phyloP scores from a whole-genome alignment of 2,113 vertebrate species.

The Syrmaticus mikado region DNA sequence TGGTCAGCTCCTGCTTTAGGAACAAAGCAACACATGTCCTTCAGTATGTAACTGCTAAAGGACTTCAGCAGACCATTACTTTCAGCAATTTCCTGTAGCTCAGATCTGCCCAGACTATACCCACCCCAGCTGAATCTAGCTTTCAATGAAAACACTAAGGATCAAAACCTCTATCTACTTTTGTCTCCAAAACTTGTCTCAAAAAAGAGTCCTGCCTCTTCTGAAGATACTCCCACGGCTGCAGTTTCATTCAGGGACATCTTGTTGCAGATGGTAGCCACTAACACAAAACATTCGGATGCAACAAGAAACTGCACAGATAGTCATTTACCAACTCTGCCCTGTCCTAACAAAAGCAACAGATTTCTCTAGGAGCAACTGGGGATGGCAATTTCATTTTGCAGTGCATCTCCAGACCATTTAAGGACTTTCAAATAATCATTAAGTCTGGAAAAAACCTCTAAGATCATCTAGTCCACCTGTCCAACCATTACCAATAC shows the following conservation, averaged over 20 bases:
- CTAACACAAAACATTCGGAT: background rate
- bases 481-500: too few species aligned
- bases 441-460: too few species aligned
- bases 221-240: background rate
- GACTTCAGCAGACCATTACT: background rate
- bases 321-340: background rate
- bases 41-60: background rate
- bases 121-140: fast-evolving
- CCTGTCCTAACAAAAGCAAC: background rate
- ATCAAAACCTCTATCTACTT: background rate
- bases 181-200: background rate
- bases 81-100: background rate
- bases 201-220: background rate
- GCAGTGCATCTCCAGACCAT: background rate
- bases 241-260: background rate
- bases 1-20: background rate
- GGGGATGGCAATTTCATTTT: background rate
- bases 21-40: background rate
- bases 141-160: background rate
- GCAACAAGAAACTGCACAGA: background rate
- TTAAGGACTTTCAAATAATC: background rate
- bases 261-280: background rate
- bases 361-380: background rate
- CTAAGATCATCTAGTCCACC: too few species aligned
- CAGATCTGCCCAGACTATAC: background rate